Evolutionary conservation across 2,797 vertebrate genomes (phyloP).

Genomic region (Poliocrania exsul): DNA sequence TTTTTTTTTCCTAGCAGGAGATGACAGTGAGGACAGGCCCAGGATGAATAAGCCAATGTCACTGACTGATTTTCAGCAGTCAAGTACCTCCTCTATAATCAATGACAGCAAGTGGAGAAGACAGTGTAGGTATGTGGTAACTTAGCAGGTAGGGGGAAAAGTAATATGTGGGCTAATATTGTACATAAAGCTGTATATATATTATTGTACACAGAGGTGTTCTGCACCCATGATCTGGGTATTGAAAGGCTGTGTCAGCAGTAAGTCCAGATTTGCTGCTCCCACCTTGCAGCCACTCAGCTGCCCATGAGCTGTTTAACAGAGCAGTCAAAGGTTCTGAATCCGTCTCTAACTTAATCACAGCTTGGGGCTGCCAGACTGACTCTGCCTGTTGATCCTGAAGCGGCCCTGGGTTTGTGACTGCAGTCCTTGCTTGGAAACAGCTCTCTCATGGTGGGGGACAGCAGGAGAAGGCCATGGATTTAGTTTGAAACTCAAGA

Average conservation of each 20-base stretch:
- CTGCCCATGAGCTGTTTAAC: background rate
- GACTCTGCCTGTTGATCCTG: background rate
- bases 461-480: background rate
- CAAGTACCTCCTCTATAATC: background rate
- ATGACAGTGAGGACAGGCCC: background rate
- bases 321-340: background rate
- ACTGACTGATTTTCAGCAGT: background rate
- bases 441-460: accelerated
- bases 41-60: background rate
- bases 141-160: background rate
- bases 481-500: background rate
- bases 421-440: background rate
- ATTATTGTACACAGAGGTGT: background rate
- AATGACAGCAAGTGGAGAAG: background rate
- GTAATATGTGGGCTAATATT: background rate
- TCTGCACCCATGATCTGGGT: background rate
- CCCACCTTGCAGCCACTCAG: background rate
- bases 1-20: background rate
- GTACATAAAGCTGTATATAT: background rate
- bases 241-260: background rate
- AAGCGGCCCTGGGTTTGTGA: accelerated
- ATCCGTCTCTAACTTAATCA: background rate
- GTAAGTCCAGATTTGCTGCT: background rate
- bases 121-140: background rate
- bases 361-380: background rate